A percentile compares a stretch with the other conserved stretches of the same genome.
Conservation (phyloP, 2,113 vertebrate species). For the Sphaerodactylus townsendi region DNA sequence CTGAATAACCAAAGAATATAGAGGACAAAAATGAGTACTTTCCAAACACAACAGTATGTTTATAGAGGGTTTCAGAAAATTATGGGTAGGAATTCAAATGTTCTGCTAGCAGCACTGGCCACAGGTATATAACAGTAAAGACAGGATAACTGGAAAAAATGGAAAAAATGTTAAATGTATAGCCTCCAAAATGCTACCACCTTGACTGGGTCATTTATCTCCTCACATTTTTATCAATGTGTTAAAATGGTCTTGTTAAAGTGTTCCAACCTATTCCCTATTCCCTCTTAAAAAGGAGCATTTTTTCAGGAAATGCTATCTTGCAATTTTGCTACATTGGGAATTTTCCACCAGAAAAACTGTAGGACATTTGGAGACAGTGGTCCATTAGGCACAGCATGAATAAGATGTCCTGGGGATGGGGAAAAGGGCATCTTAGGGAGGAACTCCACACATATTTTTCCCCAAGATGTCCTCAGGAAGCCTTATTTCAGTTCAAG, state of each 20-base stretch:
- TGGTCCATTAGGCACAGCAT: too few species aligned
- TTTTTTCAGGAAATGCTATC: not conserved
- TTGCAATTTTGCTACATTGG: not conserved
- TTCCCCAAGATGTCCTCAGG: too few species aligned
- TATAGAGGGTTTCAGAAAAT: constrained; percentile 51
- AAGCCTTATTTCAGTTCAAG: too few species aligned
- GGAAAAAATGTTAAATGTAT: constrained; percentile 44
- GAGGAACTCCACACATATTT: too few species aligned
- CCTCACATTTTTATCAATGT: not conserved
- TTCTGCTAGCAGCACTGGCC: not conserved
- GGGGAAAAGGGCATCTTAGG: too few species aligned
- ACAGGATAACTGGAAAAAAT: constrained; percentile 20
- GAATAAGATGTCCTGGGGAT: too few species aligned
- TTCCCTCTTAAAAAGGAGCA: not conserved
- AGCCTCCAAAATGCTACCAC: not conserved
- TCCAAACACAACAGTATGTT: constrained; percentile 46
- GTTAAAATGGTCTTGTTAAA: constrained; percentile 9
- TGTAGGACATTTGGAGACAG: too few species aligned
- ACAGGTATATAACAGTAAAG: constrained; percentile 11
- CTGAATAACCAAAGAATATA: constrained; percentile 21
- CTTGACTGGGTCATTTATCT: constrained; percentile 8
- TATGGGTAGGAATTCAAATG: constrained; percentile 39
- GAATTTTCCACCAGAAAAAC: too few species aligned
- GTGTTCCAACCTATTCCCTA: not conserved
- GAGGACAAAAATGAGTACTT: constrained; percentile 60